Evolutionary conservation across 2,113 vertebrate genomes (phyloP).

Genomic region (Nematolebias whitei): DNA sequence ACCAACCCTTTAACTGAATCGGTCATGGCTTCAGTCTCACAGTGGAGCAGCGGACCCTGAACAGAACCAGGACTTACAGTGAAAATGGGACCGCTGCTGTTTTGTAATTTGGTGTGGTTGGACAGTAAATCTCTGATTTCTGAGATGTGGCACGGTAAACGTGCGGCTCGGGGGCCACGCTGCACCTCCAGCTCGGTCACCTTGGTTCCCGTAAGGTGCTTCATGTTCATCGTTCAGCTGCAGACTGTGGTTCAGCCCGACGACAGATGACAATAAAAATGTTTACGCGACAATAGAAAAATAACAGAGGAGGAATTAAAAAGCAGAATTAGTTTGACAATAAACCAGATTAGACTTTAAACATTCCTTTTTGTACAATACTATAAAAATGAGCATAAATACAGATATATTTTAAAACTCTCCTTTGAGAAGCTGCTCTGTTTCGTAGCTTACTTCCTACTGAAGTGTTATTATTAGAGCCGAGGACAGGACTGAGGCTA

Average conservation of each 20-base stretch:
- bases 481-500: slow-evolving; percentile 16
- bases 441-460: slow-evolving; percentile 35
- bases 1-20: too few species aligned
- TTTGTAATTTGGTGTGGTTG: slow-evolving; percentile 26
- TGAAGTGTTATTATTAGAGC: slow-evolving; percentile 42
- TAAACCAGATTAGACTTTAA: slow-evolving; percentile 68
- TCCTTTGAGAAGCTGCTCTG: slow-evolving; percentile 51
- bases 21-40: too few species aligned
- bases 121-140: background rate
- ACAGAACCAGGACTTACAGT: too few species aligned
- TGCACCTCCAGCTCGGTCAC: slow-evolving; percentile 44
- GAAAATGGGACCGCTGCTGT: too few species aligned
- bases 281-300: slow-evolving; percentile 31
- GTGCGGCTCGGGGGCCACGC: too few species aligned
- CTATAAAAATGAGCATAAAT: slow-evolving; percentile 73
- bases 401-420: slow-evolving; percentile 54
- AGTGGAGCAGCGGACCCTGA: too few species aligned
- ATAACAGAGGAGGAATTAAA: slow-evolving; percentile 29
- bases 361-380: slow-evolving; percentile 74
- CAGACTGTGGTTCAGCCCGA: slow-evolving; percentile 68
- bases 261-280: slow-evolving; percentile 24
- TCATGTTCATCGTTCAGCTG: slow-evolving; percentile 52
- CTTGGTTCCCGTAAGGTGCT: slow-evolving; percentile 71
- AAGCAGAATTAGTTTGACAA: slow-evolving; percentile 66
- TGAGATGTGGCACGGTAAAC: too few species aligned